Base-by-base conservation (phyloP, 2,888 invertebrate species). In the Tachina fera region DNA sequence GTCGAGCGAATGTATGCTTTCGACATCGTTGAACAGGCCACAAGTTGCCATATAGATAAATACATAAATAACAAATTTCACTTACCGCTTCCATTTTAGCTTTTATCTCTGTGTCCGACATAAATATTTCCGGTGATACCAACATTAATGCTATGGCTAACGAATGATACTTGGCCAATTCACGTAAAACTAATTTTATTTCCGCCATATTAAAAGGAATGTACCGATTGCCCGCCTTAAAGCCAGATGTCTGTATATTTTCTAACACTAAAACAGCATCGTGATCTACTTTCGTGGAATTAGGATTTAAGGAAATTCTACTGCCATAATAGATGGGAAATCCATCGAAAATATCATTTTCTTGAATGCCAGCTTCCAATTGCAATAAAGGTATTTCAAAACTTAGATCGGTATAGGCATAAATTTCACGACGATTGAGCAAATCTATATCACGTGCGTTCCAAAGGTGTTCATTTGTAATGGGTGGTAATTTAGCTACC, bases 341-440 rank as follows among this genome's bases (percentile, higher is more conserved):
- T 1, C 94, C 89, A 70, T 94, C 92, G 56, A 94, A 92, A 0
- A 93, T 81, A 13, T 93, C 90, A 0, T 90, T 87, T 14, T 93
- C 91, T 1, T 91, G 89, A 0, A 95, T 88, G 0, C 93, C 93
- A 45, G 91, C 92, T 47, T 94, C 93, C 9, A 91, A 87, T 87
- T 95, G 94, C 10, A 95, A 88, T 47, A 92, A 88, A 9, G 92
- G 91, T 47, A 95, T 91, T 6, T 93, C 91, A 0, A 95, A 94
- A 4, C 94, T 90, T 90, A 22, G 92, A 91, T 41, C 93, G 90
- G 87, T 95, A 95, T 39, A 95, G 13, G 93, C 92, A 67, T 94
- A n/a, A n/a, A n/a, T 93, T 91, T 95, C 95, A 43, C 95, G 94
- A 39, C 92, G 91, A 87, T 95, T 94, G 0, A 95, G 94, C 93